A percentile compares a stretch with the other conserved stretches of the same genome.
Conservation (phyloP, 2,797 vertebrate species). For the Poecilia wingei region DNA sequence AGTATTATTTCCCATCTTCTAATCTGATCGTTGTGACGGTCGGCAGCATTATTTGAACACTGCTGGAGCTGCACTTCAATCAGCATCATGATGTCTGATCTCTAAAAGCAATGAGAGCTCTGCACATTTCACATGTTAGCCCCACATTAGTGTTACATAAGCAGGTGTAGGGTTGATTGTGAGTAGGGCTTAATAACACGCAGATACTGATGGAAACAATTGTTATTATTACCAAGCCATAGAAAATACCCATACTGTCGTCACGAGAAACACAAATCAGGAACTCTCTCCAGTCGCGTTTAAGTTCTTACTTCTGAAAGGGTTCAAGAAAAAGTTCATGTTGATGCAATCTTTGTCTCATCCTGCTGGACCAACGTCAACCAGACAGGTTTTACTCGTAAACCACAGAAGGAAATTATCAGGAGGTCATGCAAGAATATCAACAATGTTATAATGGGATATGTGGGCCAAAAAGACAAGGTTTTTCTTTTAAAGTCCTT, state of each 20-base stretch:
- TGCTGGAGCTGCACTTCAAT: slow-evolving; percentile 17
- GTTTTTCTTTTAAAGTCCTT: not conserved
- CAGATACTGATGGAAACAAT: slow-evolving; percentile 21
- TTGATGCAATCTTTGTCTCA: not conserved
- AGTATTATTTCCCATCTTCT: not conserved
- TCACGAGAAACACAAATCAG: not conserved
- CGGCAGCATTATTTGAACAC: not conserved
- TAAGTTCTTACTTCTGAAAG: not conserved
- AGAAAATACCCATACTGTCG: not conserved
- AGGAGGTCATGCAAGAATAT: not conserved
- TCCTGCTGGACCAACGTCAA: not conserved
- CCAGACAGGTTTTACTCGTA: not conserved
- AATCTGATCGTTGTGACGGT: not conserved
- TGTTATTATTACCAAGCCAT: slow-evolving; percentile 12
- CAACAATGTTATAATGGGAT: not conserved
- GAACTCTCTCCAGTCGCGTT: not conserved
- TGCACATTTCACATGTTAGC: slow-evolving; percentile 1
- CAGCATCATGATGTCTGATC: slow-evolving; percentile 12
- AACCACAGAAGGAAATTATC: not conserved
- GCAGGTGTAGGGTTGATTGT: slow-evolving; percentile 11
- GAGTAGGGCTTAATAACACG: slow-evolving; percentile 2
- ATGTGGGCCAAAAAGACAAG: not conserved
- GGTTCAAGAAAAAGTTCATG: not conserved
- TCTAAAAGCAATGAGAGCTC: slow-evolving; percentile 18
- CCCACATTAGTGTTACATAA: slow-evolving; percentile 12